Evolutionary conservation across 1,140 invertebrate genomes (phyloP).

Genomic region (Ostrea denselamellosa): DNA sequence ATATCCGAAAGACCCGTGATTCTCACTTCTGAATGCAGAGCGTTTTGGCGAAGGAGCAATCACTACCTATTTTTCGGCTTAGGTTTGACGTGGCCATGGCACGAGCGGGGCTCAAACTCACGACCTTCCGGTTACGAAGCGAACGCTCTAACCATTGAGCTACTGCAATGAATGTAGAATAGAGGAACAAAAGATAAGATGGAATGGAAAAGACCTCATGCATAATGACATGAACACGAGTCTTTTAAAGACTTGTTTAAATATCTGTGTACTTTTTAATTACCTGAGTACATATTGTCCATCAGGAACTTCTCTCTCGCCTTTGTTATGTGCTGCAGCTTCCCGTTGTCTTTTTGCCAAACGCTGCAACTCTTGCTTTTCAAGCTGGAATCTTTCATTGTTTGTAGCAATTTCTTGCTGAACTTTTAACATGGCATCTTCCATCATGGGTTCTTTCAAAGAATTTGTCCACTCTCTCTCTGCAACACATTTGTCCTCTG

Average conservation of each 20-base stretch:
- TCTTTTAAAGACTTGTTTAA: background rate
- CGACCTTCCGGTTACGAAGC: too few species aligned
- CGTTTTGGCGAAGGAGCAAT: too few species aligned
- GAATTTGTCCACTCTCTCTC: slow-evolving; percentile 69
- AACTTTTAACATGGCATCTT: slow-evolving; percentile 61
- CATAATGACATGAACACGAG: too few species aligned
- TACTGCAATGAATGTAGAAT: too few species aligned
- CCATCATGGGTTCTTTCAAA: slow-evolving; percentile 68
- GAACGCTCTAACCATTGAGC: too few species aligned
- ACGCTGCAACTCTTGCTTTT: background rate
- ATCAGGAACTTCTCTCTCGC: background rate
- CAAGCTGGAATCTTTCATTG: background rate
- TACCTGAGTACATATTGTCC: slow-evolving; percentile 11
- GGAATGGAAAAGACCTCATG: too few species aligned
- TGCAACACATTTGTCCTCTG: slow-evolving; percentile 55
- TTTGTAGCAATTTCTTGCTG: slow-evolving; percentile 45
- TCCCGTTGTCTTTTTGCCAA: background rate
- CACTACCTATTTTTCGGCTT: too few species aligned
- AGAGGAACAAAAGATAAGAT: too few species aligned
- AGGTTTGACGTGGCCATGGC: too few species aligned
- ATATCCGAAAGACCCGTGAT: too few species aligned
- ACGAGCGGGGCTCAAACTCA: too few species aligned
- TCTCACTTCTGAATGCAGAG: too few species aligned
- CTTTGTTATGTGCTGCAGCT: background rate
- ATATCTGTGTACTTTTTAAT: background rate